A percentile compares a stretch with the other conserved stretches of the same genome.
Evolutionary conservation across 2,888 invertebrate species (phyloP).

Genomic region (Eupithecia tripunctaria): DNA sequence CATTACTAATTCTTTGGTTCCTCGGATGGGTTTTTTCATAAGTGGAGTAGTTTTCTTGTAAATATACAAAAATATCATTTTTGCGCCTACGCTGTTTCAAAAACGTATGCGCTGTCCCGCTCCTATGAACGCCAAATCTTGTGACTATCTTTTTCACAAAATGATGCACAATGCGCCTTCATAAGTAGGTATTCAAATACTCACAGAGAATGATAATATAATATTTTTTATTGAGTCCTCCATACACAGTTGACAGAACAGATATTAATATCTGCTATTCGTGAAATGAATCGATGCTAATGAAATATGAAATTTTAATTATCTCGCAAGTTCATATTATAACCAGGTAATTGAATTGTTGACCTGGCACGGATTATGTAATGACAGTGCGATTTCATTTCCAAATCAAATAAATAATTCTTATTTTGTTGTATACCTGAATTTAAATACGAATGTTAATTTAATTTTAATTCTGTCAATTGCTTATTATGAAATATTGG

Average conservation of each 20-base stretch:
- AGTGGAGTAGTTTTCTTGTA: too few species aligned
- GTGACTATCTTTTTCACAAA: too few species aligned
- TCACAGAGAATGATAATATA: background rate
- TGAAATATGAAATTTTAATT: background rate
- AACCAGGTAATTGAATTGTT: background rate
- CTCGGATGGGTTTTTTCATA: too few species aligned
- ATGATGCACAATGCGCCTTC: too few species aligned
- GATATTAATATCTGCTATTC: background rate
- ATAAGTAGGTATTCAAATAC: background rate
- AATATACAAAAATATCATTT: too few species aligned
- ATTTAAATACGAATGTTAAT: background rate
- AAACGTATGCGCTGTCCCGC: too few species aligned
- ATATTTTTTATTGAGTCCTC: background rate
- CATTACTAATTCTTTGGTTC: too few species aligned
- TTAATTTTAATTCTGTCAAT: background rate
- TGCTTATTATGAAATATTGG: background rate
- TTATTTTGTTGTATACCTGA: background rate
- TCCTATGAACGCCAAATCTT: too few species aligned
- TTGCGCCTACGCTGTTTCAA: too few species aligned
- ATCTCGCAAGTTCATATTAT: background rate
- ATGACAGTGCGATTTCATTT: background rate
- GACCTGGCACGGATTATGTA: background rate
- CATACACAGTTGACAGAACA: background rate
- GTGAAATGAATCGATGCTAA: background rate
- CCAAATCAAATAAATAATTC: background rate